Evolutionary conservation across 2,113 vertebrate species (phyloP), one percentile per base, ranked within the genome.

Genomic region (Nothobranchius kuhntae): DNA sequence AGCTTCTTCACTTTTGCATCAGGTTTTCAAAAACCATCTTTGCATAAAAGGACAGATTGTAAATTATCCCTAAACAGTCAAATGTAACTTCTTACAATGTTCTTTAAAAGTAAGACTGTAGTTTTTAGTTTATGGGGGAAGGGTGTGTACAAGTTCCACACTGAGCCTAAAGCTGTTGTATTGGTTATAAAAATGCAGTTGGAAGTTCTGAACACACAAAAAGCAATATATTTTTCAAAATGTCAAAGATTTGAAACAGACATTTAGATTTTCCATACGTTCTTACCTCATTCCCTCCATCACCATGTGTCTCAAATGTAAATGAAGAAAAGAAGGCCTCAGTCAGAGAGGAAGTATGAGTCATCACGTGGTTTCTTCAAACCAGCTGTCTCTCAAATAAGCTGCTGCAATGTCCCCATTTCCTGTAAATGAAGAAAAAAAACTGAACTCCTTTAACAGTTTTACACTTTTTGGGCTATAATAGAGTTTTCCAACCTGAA

Each of bases 241-340:
- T 7, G 3, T 13, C 21, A 8, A 46, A 46, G 38, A 13, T 50
- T 26, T 4, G 0, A 42, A 40, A 6, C 6, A 5, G 6, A 13
- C n/a, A 17, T 21, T 7, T 10, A 21, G 24, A 40, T 1, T 13
- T 68, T 58, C 30, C 12, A 55, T 40, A 38, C 26, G 9, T 21
- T 40, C 86, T 78, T 85, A 90, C 89, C 87, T 83, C 2, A 73
- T 54, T 35, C 79, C 48, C 61, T 86, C 87, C 86, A 87, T 87
- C 70, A 67, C 60, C 45, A 38, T 30, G 38, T 56, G 65, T 54
- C 63, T 44, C 45, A n/a, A 75, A 72, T 75, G 36, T 17, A 54
- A 53, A 68, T 36, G 51, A 60, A 52, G 17, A 59, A 46, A 38
- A 3, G 36, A 66, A 62, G 81, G 68, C 55, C 75, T 52, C 55